Conservation (phyloP, 2,888 invertebrate genomes). For the Glaucopsyche alexis region DNA sequence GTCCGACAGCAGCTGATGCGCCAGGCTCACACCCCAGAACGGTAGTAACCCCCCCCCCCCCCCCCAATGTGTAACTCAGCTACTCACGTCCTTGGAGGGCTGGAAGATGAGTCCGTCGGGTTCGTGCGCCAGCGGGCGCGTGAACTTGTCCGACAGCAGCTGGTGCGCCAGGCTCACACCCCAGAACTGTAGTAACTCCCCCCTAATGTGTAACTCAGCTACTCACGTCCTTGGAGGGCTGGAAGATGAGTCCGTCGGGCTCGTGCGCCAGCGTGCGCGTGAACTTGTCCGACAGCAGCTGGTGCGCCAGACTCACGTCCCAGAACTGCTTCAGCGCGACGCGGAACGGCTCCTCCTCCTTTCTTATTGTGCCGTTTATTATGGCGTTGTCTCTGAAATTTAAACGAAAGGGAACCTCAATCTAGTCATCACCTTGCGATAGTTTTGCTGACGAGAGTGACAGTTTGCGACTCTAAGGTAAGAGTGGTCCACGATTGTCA, state of each 20-base stretch:
- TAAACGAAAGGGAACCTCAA: too few species aligned
- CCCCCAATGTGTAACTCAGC: too few species aligned
- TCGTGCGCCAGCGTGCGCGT: conserved; percentile 92
- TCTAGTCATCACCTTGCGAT: too few species aligned
- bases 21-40: conserved; percentile 91
- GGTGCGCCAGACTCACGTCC: conserved; percentile 86
- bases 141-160: conserved; percentile 91
- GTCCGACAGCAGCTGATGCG: conserved; percentile 86
- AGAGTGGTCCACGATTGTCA: too few species aligned
- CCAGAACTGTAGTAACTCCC: conserved; percentile 86
- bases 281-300: conserved; percentile 91
- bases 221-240: conserved; percentile 89
- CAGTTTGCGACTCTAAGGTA: too few species aligned
- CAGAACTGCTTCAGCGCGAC: conserved; percentile 95
- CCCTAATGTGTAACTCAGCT: too few species aligned
- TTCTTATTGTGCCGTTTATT: conserved; percentile 85
- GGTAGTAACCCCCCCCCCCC: conserved; percentile 69
- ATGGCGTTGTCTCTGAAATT: conserved; percentile 85
- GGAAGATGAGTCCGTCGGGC: conserved; percentile 98
- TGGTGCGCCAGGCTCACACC: conserved; percentile 85
- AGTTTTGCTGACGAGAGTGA: too few species aligned
- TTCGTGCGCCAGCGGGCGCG: too few species aligned
- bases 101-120: conserved; percentile 99
- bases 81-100: conserved; percentile 87
- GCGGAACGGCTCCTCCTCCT: conserved; percentile 92